Evolutionary conservation across 2,888 invertebrate species (phyloP), one percentile per base, ranked within the genome.

Genomic region (Luperina testacea): DNA sequence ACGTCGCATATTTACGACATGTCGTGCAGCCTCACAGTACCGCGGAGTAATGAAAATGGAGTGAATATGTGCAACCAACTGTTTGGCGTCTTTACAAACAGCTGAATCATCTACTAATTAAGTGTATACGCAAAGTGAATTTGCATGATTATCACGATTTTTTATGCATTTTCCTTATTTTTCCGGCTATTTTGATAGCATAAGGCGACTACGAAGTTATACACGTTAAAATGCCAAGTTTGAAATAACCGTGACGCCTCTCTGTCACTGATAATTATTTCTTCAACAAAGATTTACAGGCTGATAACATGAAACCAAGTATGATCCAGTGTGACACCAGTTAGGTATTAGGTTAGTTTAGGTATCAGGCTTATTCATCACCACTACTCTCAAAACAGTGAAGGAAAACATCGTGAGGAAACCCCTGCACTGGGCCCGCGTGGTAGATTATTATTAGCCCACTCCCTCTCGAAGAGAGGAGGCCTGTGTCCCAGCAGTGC

Each of bases 1-100:
- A 75, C 65, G 61, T 27, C 76, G 75, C 80, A 75, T 87, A 83
- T 83, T 86, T 75, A 87, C 78, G 63, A 59, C 73, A 63, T 72
- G 72, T 75, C 76, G 76, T 70, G 68, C 74, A 77, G 59, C 69
- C 61, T 75, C 78, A 69, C 65, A 24, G 17, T 72, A 59, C 45
- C 76, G 38, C 63, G 6, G 75, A 87, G 68, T 61, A 73, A 70
- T 53, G 20, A 78, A 70, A 75, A 72, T 71, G 78, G 63, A 84
- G 51, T 69, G 63, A 20, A 53, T 3, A 51, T 27, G 15, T 13
- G 15, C 2, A 2, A 1, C 20, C n/a, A 61, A 59, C n/a, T 71
- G 63, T 71, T 20, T 63, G 63, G 71, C 63, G 17, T 38, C 7
- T 11, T n/a, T 7, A 15, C 4, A 42, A 48, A 61, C n/a, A 15